These are phyloP conservation scores for Thamnophis elegans DNA, from an alignment of 2,797 vertebrate species.

Conservation along the genomic window DNA sequence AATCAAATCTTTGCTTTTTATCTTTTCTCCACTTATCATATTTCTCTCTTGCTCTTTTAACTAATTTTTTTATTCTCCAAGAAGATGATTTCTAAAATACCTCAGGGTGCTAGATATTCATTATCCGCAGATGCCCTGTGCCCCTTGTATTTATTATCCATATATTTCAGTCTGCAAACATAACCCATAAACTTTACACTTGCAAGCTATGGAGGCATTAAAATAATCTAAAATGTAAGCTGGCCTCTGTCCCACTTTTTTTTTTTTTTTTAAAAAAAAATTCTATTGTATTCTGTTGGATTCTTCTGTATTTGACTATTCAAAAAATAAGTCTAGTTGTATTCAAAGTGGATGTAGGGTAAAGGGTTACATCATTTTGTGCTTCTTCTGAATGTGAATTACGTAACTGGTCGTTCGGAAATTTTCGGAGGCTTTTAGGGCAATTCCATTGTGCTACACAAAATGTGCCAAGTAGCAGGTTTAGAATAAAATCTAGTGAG, in stretches of 20 bases:
- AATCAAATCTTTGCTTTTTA: slow-evolving; percentile 17
- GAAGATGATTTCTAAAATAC: slow-evolving; percentile 56
- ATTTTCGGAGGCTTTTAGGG: background rate
- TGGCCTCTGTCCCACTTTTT: background rate
- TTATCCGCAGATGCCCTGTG: slow-evolving; percentile 57
- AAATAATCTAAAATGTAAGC: slow-evolving; percentile 40
- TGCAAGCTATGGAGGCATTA: slow-evolving; percentile 30
- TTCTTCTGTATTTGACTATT: background rate
- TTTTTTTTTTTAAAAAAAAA: background rate
- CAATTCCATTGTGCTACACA: background rate
- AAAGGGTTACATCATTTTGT: slow-evolving; percentile 16
- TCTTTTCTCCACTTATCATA: slow-evolving; percentile 18
- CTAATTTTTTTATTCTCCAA: slow-evolving; percentile 53
- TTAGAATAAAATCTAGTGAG: background rate
- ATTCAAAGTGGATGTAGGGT: background rate
- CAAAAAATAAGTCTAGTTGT: background rate
- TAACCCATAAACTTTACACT: slow-evolving; percentile 56
- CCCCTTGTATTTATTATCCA: slow-evolving; percentile 62
- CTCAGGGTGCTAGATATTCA: slow-evolving; percentile 62
- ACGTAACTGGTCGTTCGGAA: background rate
- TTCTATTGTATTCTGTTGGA: background rate
- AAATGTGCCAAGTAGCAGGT: background rate
- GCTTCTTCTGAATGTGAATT: slow-evolving; percentile 50
- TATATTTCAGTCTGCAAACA: slow-evolving; percentile 54
- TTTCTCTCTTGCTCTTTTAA: slow-evolving; percentile 48